phyloP scores from a whole-genome alignment of 1,140 invertebrate genomes.

The Drosophila arizonae region DNA sequence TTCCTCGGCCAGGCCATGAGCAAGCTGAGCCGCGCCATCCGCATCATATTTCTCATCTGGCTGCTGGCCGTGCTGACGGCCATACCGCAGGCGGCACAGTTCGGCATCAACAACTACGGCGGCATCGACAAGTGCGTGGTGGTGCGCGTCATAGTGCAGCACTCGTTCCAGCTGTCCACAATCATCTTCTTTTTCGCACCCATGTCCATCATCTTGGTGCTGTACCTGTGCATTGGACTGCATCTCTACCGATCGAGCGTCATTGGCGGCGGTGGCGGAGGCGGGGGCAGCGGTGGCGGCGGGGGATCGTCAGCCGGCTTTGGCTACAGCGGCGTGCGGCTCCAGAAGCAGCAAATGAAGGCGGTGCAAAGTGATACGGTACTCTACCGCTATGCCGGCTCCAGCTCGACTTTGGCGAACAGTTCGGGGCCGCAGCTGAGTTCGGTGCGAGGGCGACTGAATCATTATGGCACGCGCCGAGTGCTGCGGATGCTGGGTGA shows the following conservation, averaged over 20 bases:
- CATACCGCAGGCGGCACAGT: slow-evolving; percentile 90
- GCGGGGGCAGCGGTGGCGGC: not conserved
- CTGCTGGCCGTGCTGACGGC: slow-evolving; percentile 88
- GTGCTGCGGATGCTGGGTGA: slow-evolving; percentile 87
- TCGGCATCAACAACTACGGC: slow-evolving; percentile 86
- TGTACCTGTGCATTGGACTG: slow-evolving; percentile 89
- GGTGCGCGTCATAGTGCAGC: slow-evolving; percentile 84
- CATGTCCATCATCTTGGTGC: slow-evolving; percentile 88
- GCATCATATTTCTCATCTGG: slow-evolving; percentile 87
- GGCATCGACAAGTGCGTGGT: slow-evolving; percentile 84
- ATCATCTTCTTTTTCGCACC: slow-evolving; percentile 91
- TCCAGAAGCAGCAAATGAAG: slow-evolving; percentile 55
- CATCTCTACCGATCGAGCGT: slow-evolving; percentile 84
- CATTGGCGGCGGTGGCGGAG: slow-evolving; percentile 52
- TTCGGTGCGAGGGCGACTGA: slow-evolving; percentile 74
- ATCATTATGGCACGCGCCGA: slow-evolving; percentile 83
- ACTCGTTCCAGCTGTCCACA: slow-evolving; percentile 89
- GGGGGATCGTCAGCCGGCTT: slow-evolving; percentile 31
- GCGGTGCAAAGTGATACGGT: slow-evolving; percentile 84
- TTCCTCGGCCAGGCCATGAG: slow-evolving; percentile 94
- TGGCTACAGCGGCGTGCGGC: not conserved
- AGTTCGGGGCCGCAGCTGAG: slow-evolving; percentile 66
- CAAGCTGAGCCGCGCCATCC: slow-evolving; percentile 88
- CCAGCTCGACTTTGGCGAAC: slow-evolving; percentile 25
- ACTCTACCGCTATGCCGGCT: slow-evolving; percentile 80